phyloP scores from a whole-genome alignment of 2,113 vertebrate species.

The Pholis gunnellus region DNA sequence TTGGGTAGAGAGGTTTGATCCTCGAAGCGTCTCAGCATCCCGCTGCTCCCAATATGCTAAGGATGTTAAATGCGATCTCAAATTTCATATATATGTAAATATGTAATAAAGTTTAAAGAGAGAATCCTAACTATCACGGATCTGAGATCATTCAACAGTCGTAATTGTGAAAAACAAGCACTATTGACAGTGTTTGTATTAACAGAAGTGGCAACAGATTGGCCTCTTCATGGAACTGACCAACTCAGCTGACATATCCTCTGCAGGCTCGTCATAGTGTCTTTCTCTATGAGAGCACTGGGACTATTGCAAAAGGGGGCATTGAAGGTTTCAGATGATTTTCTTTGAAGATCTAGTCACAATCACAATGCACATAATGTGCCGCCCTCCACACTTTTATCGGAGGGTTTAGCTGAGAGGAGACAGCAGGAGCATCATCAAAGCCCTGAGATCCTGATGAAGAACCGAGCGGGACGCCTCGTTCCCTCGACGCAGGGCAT shows the following conservation, averaged over 20 bases:
- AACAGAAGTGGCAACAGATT: slow-evolving; percentile 57
- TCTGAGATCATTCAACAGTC: no score
- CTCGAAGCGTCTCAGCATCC: no score
- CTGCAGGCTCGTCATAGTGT: slow-evolving; percentile 10
- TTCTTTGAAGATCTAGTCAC: slow-evolving; percentile 29
- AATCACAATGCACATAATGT: neutral
- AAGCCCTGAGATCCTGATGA: slow-evolving; percentile 31
- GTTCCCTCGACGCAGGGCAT: neutral
- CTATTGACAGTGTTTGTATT: neutral
- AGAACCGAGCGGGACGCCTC: slow-evolving; percentile 2
- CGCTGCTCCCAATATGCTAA: no score
- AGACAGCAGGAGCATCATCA: slow-evolving; percentile 39
- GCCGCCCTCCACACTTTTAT: neutral
- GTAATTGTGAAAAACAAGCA: no score
- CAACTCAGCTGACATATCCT: slow-evolving; percentile 58
- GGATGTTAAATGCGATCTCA: no score
- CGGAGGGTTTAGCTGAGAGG: slow-evolving; percentile 28
- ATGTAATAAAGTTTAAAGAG: no score
- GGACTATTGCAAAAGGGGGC: neutral
- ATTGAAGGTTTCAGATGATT: slow-evolving; percentile 18
- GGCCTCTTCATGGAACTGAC: slow-evolving; percentile 56
- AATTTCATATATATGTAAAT: no score
- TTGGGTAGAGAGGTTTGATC: no score
- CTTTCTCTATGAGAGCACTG: slow-evolving; percentile 10
- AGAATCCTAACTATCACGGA: no score